Evolutionary conservation across 2,888 invertebrate genomes (phyloP).

Genomic region (Lomographa bimaculata): DNA sequence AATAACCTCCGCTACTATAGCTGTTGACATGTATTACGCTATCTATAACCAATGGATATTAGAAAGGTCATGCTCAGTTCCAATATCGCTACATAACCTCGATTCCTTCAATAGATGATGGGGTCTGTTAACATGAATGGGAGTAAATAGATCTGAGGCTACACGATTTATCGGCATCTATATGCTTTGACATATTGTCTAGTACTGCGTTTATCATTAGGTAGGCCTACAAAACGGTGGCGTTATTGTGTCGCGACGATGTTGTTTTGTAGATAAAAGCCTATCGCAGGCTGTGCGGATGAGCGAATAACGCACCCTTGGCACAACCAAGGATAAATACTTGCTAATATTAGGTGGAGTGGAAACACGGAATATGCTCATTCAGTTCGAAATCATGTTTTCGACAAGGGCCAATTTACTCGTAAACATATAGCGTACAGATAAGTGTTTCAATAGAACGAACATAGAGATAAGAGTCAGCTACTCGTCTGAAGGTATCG

Average conservation of each 20-base stretch:
- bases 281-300: constrained; percentile 66
- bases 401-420: constrained; percentile 31
- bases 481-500: constrained; percentile 20
- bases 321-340: constrained; percentile 38
- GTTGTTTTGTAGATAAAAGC: constrained; percentile 53
- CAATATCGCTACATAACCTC: constrained; percentile 6
- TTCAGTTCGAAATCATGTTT: constrained; percentile 50
- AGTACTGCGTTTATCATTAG: constrained; percentile 39
- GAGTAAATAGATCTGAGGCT: constrained; percentile 7
- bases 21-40: constrained; percentile 61
- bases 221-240: constrained; percentile 42
- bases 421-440: constrained; percentile 20
- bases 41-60: constrained; percentile 64
- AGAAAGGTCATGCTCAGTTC: constrained; percentile 27
- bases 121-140: constrained; percentile 15
- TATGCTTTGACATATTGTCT: constrained; percentile 29
- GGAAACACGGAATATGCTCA: constrained; percentile 56
- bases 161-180: constrained; percentile 27
- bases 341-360: constrained; percentile 52
- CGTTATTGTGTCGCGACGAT: constrained; percentile 44
- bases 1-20: constrained; percentile 75
- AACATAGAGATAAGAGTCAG: constrained; percentile 33
- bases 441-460: constrained; percentile 30
- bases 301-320: constrained; percentile 51
- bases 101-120: constrained; percentile 5